Conservation (phyloP, 2,888 invertebrate species). For the Spialia ferax region DNA sequence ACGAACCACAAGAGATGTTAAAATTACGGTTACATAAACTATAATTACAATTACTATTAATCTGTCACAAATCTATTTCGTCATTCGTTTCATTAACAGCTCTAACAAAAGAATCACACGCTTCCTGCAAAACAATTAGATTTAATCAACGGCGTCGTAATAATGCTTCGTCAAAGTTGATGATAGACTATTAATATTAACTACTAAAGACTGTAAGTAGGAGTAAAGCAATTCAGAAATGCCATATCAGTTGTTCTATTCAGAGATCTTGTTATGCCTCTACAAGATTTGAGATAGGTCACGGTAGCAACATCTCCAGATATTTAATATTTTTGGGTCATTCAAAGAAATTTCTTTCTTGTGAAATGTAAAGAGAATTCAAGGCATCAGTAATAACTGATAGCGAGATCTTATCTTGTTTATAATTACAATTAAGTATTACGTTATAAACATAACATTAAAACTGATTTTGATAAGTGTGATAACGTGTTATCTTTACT, state of each 20-base stretch:
- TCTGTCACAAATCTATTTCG: conserved; percentile 32
- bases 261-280: no score
- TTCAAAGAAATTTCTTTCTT: no score
- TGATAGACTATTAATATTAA: no score
- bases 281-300: no score
- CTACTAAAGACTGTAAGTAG: no score
- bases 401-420: no score
- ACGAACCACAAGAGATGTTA: not conserved
- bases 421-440: no score
- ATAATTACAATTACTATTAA: conserved; percentile 15
- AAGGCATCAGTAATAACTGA: not conserved
- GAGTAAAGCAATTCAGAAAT: no score
- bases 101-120: conserved; percentile 32
- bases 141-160: conserved; percentile 13
- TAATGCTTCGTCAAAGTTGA: conserved; percentile 18
- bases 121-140: conserved; percentile 18
- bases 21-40: conserved; percentile 12
- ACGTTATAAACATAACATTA: not conserved
- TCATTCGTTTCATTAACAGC: conserved; percentile 23
- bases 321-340: no score
- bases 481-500: not conserved
- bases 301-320: no score
- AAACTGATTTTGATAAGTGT: not conserved
- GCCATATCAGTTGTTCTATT: not conserved
- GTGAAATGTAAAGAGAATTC: not conserved